Base-by-base conservation (phyloP, 2,797 vertebrate species). In the Mastacembelus armatus region DNA sequence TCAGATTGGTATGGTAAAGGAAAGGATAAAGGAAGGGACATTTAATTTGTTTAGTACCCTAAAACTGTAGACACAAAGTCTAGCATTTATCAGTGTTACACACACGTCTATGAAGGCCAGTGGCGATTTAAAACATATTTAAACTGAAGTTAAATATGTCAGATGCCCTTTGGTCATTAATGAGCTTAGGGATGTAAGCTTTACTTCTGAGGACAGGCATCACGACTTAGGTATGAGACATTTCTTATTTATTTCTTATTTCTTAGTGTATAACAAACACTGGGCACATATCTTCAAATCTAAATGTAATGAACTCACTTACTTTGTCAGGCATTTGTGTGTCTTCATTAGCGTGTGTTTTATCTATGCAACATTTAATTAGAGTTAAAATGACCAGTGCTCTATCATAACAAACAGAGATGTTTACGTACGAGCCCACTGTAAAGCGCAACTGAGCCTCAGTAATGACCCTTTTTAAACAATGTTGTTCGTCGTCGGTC, bases 401-500 rank as follows among this genome's bases (percentile, higher is more conserved):
- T 69, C 63, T 32, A 60, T 42, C 19, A 11, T 38, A 42, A 56
- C 29, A 43, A 42, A 61, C 35, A 3, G 29, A 62, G 52, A 27
- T 63, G 50, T 81, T 69, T 47, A 66, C 65, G 39, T 29, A 27
- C 10, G 30, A 49, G 54, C 49, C 67, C 43, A 21, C 49, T 77
- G 79, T 64, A 66, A 69, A 61, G 65, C 39, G 49, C 69, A 71
- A 73, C 69, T 62, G 14, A 66, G 19, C 9, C 0, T 30, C 24
- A 60, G 63, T 50, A 72, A 77, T 47, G 66, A 26, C 49, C 72
- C 62, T 71, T 50, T 63, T 75, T 84, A 85, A 88, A 85, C 72
- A 78, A 52, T 74, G 77, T 84, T 75, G 65, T 77, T 74, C 16
- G 26, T 49, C 15, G n/a, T n/a, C 51, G 51, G 22, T 89, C 90